Conservation (phyloP, 2,888 invertebrate genomes). For the Oligia latruncula region DNA sequence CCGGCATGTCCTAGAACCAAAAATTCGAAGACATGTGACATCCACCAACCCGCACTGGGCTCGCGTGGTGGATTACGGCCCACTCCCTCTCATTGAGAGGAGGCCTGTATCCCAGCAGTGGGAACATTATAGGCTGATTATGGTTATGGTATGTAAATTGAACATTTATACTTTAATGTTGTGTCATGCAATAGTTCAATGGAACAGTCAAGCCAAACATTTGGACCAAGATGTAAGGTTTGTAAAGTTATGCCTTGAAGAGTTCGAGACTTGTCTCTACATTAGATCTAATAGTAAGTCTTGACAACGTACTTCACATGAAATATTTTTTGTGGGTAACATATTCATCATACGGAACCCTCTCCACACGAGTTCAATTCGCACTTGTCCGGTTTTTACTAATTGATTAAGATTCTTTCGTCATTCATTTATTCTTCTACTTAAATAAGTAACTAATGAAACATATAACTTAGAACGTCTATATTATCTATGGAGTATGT, state of each 20-base stretch:
- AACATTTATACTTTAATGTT: neutral
- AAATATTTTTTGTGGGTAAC: neutral
- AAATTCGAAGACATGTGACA: no score
- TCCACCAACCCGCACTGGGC: no score
- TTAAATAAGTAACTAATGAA: slow-evolving; percentile 1
- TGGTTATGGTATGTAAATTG: no score
- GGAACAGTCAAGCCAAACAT: neutral
- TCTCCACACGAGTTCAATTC: neutral
- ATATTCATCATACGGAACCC: neutral
- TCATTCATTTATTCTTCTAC: neutral
- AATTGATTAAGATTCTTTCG: neutral
- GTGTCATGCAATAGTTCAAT: neutral
- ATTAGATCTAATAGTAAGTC: neutral
- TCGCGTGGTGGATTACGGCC: no score
- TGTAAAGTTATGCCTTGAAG: neutral
- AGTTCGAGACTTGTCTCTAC: neutral
- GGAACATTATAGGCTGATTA: no score
- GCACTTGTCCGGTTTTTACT: neutral
- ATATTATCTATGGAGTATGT: neutral
- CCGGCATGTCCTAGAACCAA: no score
- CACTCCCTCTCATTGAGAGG: no score
- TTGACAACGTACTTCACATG: neutral
- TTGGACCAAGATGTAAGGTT: neutral
- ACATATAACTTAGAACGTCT: neutral
- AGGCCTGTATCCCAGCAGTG: no score